Evolutionary conservation across 1,140 invertebrate species (phyloP).

Genomic region (Ceratosolen solmsi): DNA sequence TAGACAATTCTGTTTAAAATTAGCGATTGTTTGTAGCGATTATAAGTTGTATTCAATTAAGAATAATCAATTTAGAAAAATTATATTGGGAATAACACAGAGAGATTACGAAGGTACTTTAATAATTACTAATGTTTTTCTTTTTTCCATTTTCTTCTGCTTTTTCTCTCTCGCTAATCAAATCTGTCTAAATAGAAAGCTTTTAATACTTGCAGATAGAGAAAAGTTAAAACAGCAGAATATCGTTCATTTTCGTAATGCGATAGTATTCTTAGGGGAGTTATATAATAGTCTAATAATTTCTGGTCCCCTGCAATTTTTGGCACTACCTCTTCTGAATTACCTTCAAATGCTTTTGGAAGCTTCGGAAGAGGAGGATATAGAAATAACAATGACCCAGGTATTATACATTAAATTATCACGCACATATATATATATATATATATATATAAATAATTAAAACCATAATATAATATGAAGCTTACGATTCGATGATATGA

Average conservation of each 20-base stretch:
- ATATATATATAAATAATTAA: too few species aligned
- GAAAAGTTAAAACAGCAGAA: conserved; percentile 47
- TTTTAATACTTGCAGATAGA: conserved; percentile 43
- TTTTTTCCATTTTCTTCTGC: too few species aligned
- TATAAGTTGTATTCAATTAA: conserved; percentile 39
- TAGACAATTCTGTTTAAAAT: conserved; percentile 52
- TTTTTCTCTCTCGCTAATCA: too few species aligned
- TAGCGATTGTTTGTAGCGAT: conserved; percentile 47
- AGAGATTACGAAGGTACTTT: conserved; percentile 50
- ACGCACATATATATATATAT: too few species aligned
- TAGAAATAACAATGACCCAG: conserved; percentile 49
- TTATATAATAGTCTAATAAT: conserved; percentile 46
- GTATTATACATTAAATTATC: conserved; percentile 32
- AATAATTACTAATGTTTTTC: not conserved
- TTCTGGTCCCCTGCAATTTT: conserved; percentile 34
- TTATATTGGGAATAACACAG: conserved; percentile 47
- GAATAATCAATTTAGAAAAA: conserved; percentile 19
- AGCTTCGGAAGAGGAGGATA: conserved; percentile 51
- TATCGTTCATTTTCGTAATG: conserved; percentile 49
- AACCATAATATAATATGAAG: too few species aligned
- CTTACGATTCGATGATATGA: too few species aligned
- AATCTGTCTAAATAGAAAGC: too few species aligned
- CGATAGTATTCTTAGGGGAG: conserved; percentile 50
- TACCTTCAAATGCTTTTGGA: conserved; percentile 54
- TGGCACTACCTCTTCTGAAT: conserved; percentile 44